Conservation (phyloP, 2,113 vertebrate species). For the Pangasianodon hypophthalmus region DNA sequence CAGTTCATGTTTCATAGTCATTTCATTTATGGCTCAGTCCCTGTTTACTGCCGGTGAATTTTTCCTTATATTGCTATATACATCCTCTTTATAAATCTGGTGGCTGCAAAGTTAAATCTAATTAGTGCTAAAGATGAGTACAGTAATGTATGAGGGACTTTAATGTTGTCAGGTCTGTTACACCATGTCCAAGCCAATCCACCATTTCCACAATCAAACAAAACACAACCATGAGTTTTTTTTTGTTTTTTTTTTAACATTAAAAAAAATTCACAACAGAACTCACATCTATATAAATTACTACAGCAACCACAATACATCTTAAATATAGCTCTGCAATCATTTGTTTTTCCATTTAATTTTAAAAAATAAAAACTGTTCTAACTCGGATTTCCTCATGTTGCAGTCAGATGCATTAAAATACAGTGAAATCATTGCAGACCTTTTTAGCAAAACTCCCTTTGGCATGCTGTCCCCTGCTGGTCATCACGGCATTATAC, state of each 20-base stretch:
- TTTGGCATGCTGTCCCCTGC: conserved; percentile 50
- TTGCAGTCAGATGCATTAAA: conserved; percentile 49
- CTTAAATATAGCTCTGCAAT: conserved; percentile 66
- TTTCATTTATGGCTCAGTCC: not conserved
- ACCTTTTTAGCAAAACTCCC: conserved; percentile 19
- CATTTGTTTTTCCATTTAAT: conserved; percentile 39
- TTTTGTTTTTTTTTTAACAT: conserved; percentile 50
- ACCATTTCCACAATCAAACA: conserved; percentile 9
- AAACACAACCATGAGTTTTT: not conserved
- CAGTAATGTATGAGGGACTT: conserved; percentile 1
- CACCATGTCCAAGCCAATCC: conserved; percentile 17
- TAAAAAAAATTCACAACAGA: conserved; percentile 68
- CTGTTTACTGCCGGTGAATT: not conserved
- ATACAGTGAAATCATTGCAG: conserved; percentile 35
- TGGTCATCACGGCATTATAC: conserved; percentile 31
- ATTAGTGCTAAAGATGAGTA: not conserved
- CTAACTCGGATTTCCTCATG: conserved; percentile 39
- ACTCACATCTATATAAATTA: conserved; percentile 76
- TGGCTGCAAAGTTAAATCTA: not conserved
- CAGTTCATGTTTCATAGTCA: not conserved
- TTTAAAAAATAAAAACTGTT: conserved; percentile 54
- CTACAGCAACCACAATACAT: conserved; percentile 72
- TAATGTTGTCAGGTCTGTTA: conserved; percentile 7
- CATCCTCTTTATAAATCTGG: not conserved
- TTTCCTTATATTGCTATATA: not conserved